These are phyloP conservation scores for Lottia gigantea DNA, from an alignment of 2,888 invertebrate genomes.

Conservation along the genomic window DNA sequence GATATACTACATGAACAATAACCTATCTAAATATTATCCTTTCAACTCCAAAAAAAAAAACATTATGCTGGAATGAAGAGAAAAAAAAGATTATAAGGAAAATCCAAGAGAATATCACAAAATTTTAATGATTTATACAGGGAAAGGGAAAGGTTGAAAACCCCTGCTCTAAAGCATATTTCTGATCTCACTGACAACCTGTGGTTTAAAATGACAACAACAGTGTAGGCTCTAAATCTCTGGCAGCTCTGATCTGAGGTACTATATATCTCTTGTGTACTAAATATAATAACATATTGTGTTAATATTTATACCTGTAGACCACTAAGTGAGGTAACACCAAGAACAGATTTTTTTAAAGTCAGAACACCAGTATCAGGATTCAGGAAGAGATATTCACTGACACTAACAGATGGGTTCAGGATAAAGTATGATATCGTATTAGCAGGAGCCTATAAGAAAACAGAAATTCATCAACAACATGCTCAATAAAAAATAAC, in stretches of 20 bases:
- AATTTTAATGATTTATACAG: background rate
- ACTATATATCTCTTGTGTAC: no score
- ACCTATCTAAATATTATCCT: no score
- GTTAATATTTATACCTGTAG: constrained; percentile 42
- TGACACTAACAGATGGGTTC: constrained; percentile 39
- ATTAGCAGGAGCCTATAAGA: constrained; percentile 51
- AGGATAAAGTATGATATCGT: constrained; percentile 40
- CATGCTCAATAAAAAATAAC: no score
- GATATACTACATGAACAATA: no score
- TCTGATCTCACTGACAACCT: constrained; percentile 1
- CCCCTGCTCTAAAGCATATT: background rate
- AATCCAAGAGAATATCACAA: background rate
- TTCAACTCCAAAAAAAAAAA: background rate
- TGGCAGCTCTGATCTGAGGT: no score
- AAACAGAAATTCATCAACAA: background rate
- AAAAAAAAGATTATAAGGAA: background rate
- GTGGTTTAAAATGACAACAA: background rate
- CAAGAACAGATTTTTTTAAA: constrained; percentile 42
- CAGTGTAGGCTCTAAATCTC: no score
- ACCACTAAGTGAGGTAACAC: constrained; percentile 38
- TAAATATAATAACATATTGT: no score
- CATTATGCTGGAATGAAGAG: background rate
- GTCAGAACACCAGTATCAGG: constrained; percentile 47
- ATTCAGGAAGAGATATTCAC: constrained; percentile 55
- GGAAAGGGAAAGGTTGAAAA: background rate